Conservation (phyloP, 1,140 invertebrate genomes). For the Drosophila sechellia region DNA sequence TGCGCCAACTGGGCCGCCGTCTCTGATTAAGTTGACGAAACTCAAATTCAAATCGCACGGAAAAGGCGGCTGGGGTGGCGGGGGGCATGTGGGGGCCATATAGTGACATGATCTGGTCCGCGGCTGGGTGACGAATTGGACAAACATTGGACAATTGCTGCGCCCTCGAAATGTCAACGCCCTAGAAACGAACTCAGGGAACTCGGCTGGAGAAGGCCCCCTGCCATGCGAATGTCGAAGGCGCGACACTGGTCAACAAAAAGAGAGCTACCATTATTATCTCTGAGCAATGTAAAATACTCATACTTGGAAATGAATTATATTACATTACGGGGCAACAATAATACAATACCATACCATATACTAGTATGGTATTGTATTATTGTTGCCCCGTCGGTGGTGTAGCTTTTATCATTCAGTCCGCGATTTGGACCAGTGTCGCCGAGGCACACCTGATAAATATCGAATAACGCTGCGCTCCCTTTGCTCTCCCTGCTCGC, state of each 20-base stretch:
- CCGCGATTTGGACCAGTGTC: conserved; percentile 24
- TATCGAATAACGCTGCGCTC: conserved; percentile 6
- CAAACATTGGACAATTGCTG: conserved; percentile 65
- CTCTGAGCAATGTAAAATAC: not conserved
- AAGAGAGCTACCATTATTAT: not conserved
- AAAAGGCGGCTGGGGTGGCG: not conserved
- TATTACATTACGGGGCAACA: too few species aligned
- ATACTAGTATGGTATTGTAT: too few species aligned
- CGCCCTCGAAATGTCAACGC: conserved; percentile 81
- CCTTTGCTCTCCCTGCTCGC: conserved; percentile 19
- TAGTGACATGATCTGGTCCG: conserved; percentile 44
- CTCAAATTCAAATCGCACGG: conserved; percentile 56
- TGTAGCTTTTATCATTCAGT: not conserved
- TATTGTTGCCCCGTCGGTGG: too few species aligned
- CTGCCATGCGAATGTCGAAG: conserved; percentile 33
- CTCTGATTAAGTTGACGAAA: conserved; percentile 80
- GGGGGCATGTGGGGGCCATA: not conserved
- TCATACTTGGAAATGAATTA: not conserved
- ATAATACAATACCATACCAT: too few species aligned
- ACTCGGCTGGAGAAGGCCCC: conserved; percentile 26
- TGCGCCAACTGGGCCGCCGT: conserved; percentile 68
- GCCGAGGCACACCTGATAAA: conserved; percentile 20
- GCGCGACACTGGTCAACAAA: conserved; percentile 14
- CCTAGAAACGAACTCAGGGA: conserved; percentile 41
- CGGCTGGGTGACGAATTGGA: conserved; percentile 60